phyloP scores from a whole-genome alignment of 2,113 vertebrate species.

The Antigone vipio region DNA sequence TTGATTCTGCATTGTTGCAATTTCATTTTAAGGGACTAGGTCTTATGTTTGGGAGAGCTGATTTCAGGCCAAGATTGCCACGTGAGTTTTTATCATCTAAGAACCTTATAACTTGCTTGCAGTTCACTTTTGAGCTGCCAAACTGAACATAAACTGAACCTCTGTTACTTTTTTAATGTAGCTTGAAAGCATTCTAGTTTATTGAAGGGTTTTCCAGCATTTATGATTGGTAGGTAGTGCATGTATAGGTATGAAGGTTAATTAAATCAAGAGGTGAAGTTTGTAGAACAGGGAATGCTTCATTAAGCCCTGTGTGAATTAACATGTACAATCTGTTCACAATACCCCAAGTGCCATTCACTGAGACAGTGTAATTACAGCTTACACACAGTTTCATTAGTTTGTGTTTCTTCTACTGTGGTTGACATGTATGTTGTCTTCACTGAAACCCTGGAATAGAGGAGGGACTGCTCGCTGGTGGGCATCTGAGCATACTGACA shows the following conservation, averaged over 20 bases:
- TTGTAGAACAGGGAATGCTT: slow-evolving; percentile 72
- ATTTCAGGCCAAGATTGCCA: neutral
- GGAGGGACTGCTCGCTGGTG: slow-evolving; percentile 55
- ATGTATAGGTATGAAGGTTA: slow-evolving; percentile 50
- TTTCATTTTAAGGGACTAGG: neutral
- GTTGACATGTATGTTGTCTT: slow-evolving; percentile 60
- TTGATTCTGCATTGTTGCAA: neutral
- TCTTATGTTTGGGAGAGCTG: neutral
- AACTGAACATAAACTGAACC: neutral
- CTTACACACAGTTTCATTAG: slow-evolving; percentile 58
- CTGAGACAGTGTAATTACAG: slow-evolving; percentile 71
- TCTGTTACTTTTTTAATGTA: neutral
- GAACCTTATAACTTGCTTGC: neutral
- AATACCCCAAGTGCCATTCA: slow-evolving; percentile 38
- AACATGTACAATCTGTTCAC: slow-evolving; percentile 54
- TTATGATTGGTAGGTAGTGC: slow-evolving; percentile 1
- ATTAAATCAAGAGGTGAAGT: slow-evolving; percentile 62
- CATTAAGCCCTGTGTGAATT: slow-evolving; percentile 68
- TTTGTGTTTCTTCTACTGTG: slow-evolving; percentile 53
- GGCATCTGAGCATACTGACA: slow-evolving; percentile 63
- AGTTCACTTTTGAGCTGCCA: neutral
- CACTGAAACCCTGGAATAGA: slow-evolving; percentile 12
- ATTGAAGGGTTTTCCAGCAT: neutral
- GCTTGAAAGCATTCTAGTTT: neutral
- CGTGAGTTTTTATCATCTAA: neutral